Evolutionary conservation across 1,140 invertebrate genomes (phyloP), one percentile per base, ranked within the genome.

Genomic region (Sycobia sp.): DNA sequence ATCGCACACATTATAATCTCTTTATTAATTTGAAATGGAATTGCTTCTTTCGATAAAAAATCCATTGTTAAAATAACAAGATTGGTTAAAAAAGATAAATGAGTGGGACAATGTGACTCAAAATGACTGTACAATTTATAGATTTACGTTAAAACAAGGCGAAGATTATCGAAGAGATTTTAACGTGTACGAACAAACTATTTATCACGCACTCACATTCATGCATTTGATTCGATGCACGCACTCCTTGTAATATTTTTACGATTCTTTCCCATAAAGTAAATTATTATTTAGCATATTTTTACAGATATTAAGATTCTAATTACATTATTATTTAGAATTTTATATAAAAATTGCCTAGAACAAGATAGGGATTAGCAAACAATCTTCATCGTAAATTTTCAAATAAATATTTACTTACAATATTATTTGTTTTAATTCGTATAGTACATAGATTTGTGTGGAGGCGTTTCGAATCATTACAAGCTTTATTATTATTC

Each of bases 1-100:
- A 16, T 25, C 41, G 20, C 18, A 23, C 38, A 49, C 44, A 20
- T 56, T 57, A 55, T 44, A 63, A 57, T 57, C 61, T 63, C 46
- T 22, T n/a, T n/a, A n/a, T n/a, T n/a, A n/a, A n/a, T n/a, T n/a
- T n/a, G n/a, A n/a, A n/a, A n/a, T n/a, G n/a, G n/a, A n/a, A n/a
- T n/a, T n/a, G n/a, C n/a, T n/a, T 27, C 3, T 7, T 18, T 29
- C n/a, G 41, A 34, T 43, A 51, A 51, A 59, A 51, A 23, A 8
- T 13, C 20, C 43, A 36, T 22, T 32, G 25, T 36, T 46, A 44
- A 54, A 54, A 62, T 5, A 50, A 39, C 14, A 56, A 29, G 23
- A 44, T 16, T 22, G 11, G 13, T 16, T 32, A 22, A 47, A 14
- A 10, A 43, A 44, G 8, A 34, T 20, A 29, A 50, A 39, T 16